Evolutionary conservation across 1,140 invertebrate genomes (phyloP).

Genomic region (Aradophagus sp.): DNA sequence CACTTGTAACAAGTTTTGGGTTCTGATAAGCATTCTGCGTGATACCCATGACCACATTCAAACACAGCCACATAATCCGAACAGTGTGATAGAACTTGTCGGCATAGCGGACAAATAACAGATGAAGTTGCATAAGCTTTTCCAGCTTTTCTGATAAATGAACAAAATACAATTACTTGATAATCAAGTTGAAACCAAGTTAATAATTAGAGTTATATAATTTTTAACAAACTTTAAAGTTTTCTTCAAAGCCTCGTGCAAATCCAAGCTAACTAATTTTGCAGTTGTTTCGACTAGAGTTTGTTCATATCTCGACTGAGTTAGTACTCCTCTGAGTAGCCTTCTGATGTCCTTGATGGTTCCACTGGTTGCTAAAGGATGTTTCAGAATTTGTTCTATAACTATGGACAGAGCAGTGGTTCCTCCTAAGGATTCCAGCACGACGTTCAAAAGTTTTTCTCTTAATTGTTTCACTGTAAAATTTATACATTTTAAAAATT

Average conservation of each 20-base stretch:
- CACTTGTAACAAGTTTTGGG: slow-evolving; percentile 71
- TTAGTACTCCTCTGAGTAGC: slow-evolving; percentile 69
- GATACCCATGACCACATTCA: slow-evolving; percentile 71
- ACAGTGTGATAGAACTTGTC: slow-evolving; percentile 64
- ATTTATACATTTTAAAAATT: too few relatives aligned
- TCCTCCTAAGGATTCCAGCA: slow-evolving; percentile 70
- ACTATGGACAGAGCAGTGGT: slow-evolving; percentile 70
- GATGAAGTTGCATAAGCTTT: slow-evolving; percentile 65
- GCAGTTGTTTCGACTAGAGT: slow-evolving; percentile 71
- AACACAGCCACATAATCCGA: slow-evolving; percentile 68
- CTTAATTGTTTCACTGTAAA: slow-evolving; percentile 61
- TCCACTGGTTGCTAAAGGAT: slow-evolving; percentile 71
- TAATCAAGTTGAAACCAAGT: too few relatives aligned
- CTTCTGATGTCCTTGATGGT: slow-evolving; percentile 72
- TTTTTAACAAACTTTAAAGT: slow-evolving; percentile 62
- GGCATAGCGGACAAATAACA: slow-evolving; percentile 67
- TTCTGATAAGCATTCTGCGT: slow-evolving; percentile 68
- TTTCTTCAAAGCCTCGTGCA: slow-evolving; percentile 69
- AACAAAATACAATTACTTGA: too few relatives aligned
- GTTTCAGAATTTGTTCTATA: slow-evolving; percentile 71
- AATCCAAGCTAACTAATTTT: slow-evolving; percentile 69
- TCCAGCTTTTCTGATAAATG: slow-evolving; percentile 62
- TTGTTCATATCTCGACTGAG: slow-evolving; percentile 72
- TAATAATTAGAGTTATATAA: too few relatives aligned
- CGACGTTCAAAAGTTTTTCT: slow-evolving; percentile 68